Percentiles rank a stretch among this genome's conserved stretches.
These are phyloP conservation scores for Sisor rabdophorus DNA, from an alignment of 2,113 vertebrate species.

Conservation along the genomic window DNA sequence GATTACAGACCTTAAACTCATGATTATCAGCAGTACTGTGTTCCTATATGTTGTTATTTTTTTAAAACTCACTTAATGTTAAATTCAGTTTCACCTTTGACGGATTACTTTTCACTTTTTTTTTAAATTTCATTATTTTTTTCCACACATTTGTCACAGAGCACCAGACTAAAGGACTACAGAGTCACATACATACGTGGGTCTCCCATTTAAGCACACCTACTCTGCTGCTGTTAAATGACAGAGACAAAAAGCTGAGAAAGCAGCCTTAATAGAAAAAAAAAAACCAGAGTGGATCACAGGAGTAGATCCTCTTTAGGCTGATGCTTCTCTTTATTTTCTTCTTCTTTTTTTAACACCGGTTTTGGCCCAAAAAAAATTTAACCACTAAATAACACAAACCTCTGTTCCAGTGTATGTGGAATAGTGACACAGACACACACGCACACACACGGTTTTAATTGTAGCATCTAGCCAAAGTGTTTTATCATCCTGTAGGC, in stretches of 20 bases:
- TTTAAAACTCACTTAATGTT: constrained; percentile 67
- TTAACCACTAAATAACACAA: constrained; percentile 62
- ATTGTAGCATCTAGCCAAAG: constrained; percentile 43
- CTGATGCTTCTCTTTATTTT: constrained; percentile 56
- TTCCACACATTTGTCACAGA: constrained; percentile 75
- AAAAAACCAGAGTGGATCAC: constrained; percentile 19
- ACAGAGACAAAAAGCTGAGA: constrained; percentile 59
- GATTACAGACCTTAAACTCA: constrained; percentile 70
- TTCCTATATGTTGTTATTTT: constrained; percentile 58
- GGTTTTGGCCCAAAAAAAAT: constrained; percentile 65
- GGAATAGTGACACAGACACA: constrained; percentile 45
- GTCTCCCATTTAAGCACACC: constrained; percentile 81
- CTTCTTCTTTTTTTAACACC: constrained; percentile 36
- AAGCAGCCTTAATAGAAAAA: constrained; percentile 47
- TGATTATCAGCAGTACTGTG: constrained; percentile 68
- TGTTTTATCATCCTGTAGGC: constrained; percentile 19
- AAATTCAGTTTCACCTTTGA: constrained; percentile 60
- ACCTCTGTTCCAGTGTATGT: constrained; percentile 47
- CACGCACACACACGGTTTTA: constrained; percentile 41
- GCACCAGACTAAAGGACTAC: constrained; percentile 98
- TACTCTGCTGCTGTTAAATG: constrained; percentile 76
- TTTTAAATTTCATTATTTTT: constrained; percentile 49
- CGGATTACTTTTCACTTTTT: constrained; percentile 50
- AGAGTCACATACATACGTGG: constrained; percentile 89
- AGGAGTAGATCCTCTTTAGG: constrained; percentile 48